A percentile compares a stretch with the other conserved stretches of the same genome.
Evolutionary conservation across 2,888 invertebrate species (phyloP).

Genomic region (Auanema freiburgensis): DNA sequence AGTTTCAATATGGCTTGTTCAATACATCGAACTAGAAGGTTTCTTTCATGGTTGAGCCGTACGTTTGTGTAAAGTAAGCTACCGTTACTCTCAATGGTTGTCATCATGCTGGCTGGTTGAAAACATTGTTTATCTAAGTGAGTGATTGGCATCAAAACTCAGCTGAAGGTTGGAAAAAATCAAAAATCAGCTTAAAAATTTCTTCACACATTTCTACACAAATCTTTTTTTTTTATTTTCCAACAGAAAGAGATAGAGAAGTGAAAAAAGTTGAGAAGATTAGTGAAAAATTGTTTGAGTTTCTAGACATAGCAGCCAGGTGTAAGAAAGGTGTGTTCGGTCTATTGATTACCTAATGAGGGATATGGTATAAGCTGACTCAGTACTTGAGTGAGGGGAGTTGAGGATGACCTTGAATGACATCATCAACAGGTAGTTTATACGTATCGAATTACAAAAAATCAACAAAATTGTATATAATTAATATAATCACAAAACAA

Average conservation of each 20-base stretch:
- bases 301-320: neutral
- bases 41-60: too few relatives aligned
- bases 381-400: too few relatives aligned
- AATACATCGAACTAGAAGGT: too few relatives aligned
- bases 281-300: neutral
- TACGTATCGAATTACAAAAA: neutral
- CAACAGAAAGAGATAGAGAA: neutral
- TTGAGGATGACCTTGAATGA: too few relatives aligned
- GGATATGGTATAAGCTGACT: too few relatives aligned
- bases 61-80: too few relatives aligned
- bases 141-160: neutral
- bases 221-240: constrained; percentile 4
- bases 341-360: neutral
- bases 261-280: too few relatives aligned
- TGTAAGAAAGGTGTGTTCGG: constrained; percentile 2
- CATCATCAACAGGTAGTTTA: too few relatives aligned
- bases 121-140: neutral
- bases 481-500: neutral
- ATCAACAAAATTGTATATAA: constrained; percentile 3
- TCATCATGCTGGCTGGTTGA: neutral
- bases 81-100: too few relatives aligned
- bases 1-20: too few relatives aligned
- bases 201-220: neutral
- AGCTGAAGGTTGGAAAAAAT: constrained; percentile 4
- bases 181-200: constrained; percentile 8